Base-by-base conservation (phyloP, 1,140 invertebrate genomes). In the Rhopalosiphum padi region DNA sequence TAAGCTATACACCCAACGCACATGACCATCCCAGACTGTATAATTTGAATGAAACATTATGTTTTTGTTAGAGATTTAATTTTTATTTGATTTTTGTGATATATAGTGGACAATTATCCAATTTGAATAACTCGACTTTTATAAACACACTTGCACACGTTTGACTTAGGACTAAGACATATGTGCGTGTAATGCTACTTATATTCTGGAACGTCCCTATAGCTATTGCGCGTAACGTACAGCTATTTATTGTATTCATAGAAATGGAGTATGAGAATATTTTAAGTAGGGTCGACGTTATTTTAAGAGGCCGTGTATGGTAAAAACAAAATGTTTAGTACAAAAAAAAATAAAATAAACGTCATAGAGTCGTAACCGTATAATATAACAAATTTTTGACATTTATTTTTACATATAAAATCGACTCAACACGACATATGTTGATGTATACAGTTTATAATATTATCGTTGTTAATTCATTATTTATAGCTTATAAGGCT, bases 131-230 rank as follows among this genome's bases (percentile, higher is more conserved):
- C 43, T 88, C 86, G 46, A 18, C 30, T 88, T 48, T 88, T 6
- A 46, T 88, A 48, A 88, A 48, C 86, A n/a, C 86, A 48, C 86
- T 88, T 88, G 23, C 18, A 88, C 86, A 88, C 86, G 43, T 48
- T 51, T 48, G 5, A 9, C 25, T n/a, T 18, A 5, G n/a, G 22
- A 35, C 11, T 55, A 55, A 90, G n/a, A 55, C n/a, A 90, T 53
- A 55, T 53, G 48, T 53, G 48, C 25, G n/a, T 55, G 83, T 85
- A 41, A 41, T 90, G 88, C 30, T 53, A 53, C n/a, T 86, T 86
- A 43, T 48, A 86, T 30, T 46, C 25, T 86, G 85, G 25, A 86
- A 55, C 48, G 48, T 37, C 30, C 51, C 60, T 18, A n/a, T 18
- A n/a, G 30, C 30, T 68, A n/a, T n/a, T 77, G 60, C 60, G 30